Percentiles rank a stretch among this genome's conserved stretches.
Evolutionary conservation across 2,113 vertebrate species (phyloP).

Genomic region (Penelope pileata): DNA sequence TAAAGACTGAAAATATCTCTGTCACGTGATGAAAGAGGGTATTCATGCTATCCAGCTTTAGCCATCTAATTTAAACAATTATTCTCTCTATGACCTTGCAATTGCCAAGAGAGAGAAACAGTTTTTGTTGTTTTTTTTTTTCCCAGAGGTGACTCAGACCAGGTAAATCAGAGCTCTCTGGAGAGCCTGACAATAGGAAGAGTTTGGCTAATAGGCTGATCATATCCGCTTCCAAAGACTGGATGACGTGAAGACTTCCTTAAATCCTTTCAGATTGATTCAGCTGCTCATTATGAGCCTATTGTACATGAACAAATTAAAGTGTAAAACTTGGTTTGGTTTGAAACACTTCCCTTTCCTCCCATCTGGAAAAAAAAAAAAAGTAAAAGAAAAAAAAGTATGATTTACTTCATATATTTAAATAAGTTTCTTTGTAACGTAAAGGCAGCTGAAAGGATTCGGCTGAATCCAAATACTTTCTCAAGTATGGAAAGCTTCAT

Average conservation of each 20-base stretch:
- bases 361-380: neutral
- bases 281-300: slow-evolving; percentile 34
- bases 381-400: neutral
- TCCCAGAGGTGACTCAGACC: neutral
- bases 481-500: slow-evolving; percentile 23
- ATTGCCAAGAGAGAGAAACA: neutral
- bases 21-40: neutral
- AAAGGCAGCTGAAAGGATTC: slow-evolving; percentile 28
- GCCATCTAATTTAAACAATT: neutral
- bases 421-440: slow-evolving; percentile 18
- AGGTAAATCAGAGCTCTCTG: neutral
- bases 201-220: neutral
- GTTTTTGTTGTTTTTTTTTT: neutral
- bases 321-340: slow-evolving; percentile 7
- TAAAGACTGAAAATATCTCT: neutral
- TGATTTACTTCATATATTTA: slow-evolving; percentile 38
- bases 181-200: neutral
- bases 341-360: slow-evolving; percentile 34
- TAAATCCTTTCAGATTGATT: neutral
- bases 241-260: neutral
- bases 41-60: neutral
- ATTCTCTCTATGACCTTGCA: neutral
- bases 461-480: slow-evolving; percentile 51
- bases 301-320: neutral
- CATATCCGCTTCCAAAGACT: neutral